phyloP scores from a whole-genome alignment of 1,140 invertebrate species.

The Rhynchophorus ferrugineus region DNA sequence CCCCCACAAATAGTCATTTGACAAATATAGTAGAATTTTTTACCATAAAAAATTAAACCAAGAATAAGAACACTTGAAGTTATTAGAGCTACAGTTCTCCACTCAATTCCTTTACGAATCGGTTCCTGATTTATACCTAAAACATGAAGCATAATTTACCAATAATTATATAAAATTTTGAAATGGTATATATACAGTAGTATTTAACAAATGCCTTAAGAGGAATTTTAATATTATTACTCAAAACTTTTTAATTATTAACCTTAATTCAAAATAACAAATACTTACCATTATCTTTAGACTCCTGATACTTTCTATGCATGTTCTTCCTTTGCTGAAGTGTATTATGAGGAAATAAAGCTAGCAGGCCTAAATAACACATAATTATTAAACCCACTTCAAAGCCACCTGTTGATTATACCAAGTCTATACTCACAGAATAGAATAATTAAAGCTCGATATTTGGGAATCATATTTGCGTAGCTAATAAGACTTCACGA shows the following conservation, averaged over 20 bases:
- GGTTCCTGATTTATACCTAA: background rate
- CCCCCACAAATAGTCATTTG: background rate
- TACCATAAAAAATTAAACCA: background rate
- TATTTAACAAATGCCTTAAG: no score
- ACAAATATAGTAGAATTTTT: background rate
- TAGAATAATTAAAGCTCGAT: background rate
- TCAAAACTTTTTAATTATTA: no score
- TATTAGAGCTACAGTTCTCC: background rate
- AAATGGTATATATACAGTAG: no score
- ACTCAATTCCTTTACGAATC: background rate
- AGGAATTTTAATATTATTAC: no score
- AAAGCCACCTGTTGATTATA: background rate
- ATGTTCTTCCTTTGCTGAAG: background rate
- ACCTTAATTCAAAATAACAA: no score
- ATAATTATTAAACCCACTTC: background rate
- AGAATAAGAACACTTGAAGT: background rate
- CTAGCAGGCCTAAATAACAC: background rate
- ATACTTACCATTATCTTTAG: background rate
- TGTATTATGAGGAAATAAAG: background rate
- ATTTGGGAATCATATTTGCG: background rate
- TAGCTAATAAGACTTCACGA: background rate
- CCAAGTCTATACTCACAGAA: background rate
- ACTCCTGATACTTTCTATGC: background rate
- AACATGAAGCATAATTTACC: background rate
- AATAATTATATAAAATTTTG: background rate